phyloP scores from a whole-genome alignment of 2,888 invertebrate genomes.

The Chrysolina americana region DNA sequence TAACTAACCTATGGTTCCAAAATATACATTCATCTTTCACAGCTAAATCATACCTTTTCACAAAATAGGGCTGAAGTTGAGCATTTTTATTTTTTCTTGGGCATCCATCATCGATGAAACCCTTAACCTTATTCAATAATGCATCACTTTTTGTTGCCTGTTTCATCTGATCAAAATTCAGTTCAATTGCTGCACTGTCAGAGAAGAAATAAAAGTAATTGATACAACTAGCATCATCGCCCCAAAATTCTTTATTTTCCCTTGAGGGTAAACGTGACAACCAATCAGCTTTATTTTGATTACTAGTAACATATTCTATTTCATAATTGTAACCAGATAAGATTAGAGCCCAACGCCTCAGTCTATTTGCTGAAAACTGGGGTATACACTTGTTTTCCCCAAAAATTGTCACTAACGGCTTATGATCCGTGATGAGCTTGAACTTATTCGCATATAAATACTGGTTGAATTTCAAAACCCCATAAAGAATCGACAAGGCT shows the following conservation, averaged over 20 bases:
- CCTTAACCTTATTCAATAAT: neutral
- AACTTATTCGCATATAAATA: slow-evolving; percentile 64
- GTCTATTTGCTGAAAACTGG: slow-evolving; percentile 58
- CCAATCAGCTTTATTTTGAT: slow-evolving; percentile 48
- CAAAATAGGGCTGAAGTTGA: neutral
- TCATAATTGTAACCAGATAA: slow-evolving; percentile 52
- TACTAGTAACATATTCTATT: slow-evolving; percentile 46
- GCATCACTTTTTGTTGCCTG: neutral
- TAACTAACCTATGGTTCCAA: neutral
- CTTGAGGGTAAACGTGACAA: slow-evolving; percentile 37
- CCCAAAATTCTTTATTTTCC: neutral
- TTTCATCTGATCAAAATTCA: neutral
- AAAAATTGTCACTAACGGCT: slow-evolving; percentile 59
- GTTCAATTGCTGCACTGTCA: neutral
- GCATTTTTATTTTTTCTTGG: slow-evolving; percentile 9
- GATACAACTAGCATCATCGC: neutral
- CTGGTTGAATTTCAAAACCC: slow-evolving; percentile 62
- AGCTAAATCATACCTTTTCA: neutral
- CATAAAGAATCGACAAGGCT: slow-evolving; percentile 55
- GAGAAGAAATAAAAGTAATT: slow-evolving; percentile 11
- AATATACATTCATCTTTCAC: neutral
- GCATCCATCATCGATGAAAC: neutral
- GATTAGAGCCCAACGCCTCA: slow-evolving; percentile 51
- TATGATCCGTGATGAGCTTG: slow-evolving; percentile 49
- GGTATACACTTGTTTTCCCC: slow-evolving; percentile 58